These are phyloP conservation scores for Epsilonema sp. DNA, from an alignment of 2,888 invertebrate species.

Conservation along the genomic window DNA sequence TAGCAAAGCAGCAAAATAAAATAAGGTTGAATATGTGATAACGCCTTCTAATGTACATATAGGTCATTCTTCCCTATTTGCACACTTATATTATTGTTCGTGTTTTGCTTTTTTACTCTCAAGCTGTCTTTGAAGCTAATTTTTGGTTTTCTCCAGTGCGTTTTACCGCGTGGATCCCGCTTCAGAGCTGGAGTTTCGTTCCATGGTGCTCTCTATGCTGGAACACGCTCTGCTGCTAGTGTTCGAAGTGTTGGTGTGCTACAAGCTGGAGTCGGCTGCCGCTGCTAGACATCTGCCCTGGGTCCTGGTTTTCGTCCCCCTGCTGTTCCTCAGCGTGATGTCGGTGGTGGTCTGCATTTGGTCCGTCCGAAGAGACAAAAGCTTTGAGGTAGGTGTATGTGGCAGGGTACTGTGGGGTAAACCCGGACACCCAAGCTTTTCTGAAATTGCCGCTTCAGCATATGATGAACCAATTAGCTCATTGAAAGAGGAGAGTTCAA, in stretches of 20 bases:
- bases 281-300: slow-evolving; percentile 26
- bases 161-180: slow-evolving; percentile 63
- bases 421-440: no score
- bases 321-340: slow-evolving; percentile 84
- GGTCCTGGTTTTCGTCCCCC: slow-evolving; percentile 55
- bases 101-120: neutral
- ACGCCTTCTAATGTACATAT: no score
- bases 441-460: no score
- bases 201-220: slow-evolving; percentile 85
- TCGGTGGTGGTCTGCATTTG: slow-evolving; percentile 92
- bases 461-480: no score
- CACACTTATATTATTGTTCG: slow-evolving; percentile 3
- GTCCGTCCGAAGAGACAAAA: slow-evolving; percentile 92
- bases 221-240: slow-evolving; percentile 78
- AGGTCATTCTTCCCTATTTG: neutral
- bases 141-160: slow-evolving; percentile 4
- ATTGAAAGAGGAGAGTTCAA: no score
- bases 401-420: no score
- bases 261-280: slow-evolving; percentile 50
- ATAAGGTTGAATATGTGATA: no score
- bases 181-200: slow-evolving; percentile 89
- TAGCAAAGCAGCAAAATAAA: no score
- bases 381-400: slow-evolving; percentile 76
- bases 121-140: neutral
- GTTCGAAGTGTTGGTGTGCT: slow-evolving; percentile 87